Conservation (phyloP, 2,113 vertebrate species). For the Leptobrachium ailaonicum region DNA sequence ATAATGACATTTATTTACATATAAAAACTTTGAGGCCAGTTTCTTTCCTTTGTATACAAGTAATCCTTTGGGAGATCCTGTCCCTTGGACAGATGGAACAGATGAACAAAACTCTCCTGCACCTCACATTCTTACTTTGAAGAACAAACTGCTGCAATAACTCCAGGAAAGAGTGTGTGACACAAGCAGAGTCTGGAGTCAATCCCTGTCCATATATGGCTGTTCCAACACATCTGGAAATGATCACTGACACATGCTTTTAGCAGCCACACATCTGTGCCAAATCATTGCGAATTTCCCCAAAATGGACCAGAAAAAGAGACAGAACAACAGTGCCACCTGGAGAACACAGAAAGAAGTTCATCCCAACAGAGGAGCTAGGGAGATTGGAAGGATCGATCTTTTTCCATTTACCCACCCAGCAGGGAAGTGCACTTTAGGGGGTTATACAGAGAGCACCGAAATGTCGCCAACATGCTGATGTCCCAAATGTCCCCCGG, state of each 20-base stretch:
- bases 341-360: slow-evolving; percentile 2
- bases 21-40: neutral
- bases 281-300: slow-evolving; percentile 31
- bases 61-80: slow-evolving; percentile 8
- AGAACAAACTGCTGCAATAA: slow-evolving; percentile 42
- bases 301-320: neutral
- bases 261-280: slow-evolving; percentile 46
- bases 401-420: too few species aligned
- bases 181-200: slow-evolving; percentile 40
- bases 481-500: too few species aligned
- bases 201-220: slow-evolving; percentile 51
- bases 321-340: slow-evolving; percentile 35
- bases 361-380: too few species aligned
- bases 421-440: too few species aligned
- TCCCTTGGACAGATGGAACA: slow-evolving; percentile 29
- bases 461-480: too few species aligned
- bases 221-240: slow-evolving; percentile 51
- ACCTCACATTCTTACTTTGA: slow-evolving; percentile 48
- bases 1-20: neutral
- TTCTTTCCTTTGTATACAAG: neutral
- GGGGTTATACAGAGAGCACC: too few species aligned
- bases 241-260: slow-evolving; percentile 51
- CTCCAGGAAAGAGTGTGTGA: slow-evolving; percentile 41
- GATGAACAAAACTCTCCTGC: slow-evolving; percentile 28
- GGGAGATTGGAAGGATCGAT: too few species aligned